These are phyloP conservation scores for Gopherus flavomarginatus DNA, from an alignment of 2,113 vertebrate species.

Conservation along the genomic window DNA sequence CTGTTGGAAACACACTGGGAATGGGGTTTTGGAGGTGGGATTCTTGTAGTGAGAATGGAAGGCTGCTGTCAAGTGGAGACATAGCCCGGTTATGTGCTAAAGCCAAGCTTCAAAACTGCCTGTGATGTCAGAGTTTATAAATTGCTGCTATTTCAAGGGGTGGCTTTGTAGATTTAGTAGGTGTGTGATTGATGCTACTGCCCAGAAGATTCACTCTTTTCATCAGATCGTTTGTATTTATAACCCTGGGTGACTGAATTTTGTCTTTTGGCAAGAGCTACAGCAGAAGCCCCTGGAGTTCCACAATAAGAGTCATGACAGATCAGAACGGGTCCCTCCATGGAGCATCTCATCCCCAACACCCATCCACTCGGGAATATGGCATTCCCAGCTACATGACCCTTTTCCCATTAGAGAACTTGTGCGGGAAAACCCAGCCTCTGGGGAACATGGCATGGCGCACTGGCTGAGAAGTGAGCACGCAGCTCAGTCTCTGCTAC, in stretches of 20 bases:
- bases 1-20: neutral
- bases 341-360: neutral
- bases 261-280: neutral
- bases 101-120: slow-evolving; percentile 10
- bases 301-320: fast-evolving
- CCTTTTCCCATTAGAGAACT: neutral
- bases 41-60: neutral
- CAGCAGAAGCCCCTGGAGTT: fast-evolving
- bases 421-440: neutral
- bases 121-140: slow-evolving; percentile 29
- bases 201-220: slow-evolving; percentile 27
- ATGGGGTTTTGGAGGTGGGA: neutral
- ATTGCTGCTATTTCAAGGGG: slow-evolving; percentile 37
- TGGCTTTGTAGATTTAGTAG: slow-evolving; percentile 41
- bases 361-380: neutral
- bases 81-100: neutral
- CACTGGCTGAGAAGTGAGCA: neutral
- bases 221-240: slow-evolving; percentile 50
- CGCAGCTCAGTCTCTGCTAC: neutral
- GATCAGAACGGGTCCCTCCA: neutral
- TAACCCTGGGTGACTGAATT: slow-evolving; percentile 39
- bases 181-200: slow-evolving; percentile 43
- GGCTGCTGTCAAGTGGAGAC: neutral
- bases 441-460: neutral
- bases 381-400: too few species aligned